Conservation (phyloP, 2,797 vertebrate genomes). For the Mallotus villosus region DNA sequence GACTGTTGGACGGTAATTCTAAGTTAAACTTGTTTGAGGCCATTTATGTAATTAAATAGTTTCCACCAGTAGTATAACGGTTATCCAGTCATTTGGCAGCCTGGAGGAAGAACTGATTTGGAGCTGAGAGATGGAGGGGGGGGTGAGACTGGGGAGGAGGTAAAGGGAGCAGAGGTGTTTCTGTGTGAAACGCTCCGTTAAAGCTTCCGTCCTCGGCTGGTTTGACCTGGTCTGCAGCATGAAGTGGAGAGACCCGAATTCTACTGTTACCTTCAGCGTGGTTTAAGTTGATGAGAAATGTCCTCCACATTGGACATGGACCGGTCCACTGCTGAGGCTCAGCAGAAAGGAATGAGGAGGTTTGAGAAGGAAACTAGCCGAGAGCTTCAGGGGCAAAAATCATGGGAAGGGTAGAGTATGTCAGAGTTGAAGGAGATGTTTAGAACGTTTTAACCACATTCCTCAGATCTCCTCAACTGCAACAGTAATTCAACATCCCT, state of each 20-base stretch:
- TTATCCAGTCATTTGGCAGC: background rate
- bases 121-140: background rate
- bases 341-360: slow-evolving; percentile 3
- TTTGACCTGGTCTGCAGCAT: background rate
- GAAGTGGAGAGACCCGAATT: background rate
- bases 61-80: background rate
- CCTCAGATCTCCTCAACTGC: slow-evolving; percentile 27
- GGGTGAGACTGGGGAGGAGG: background rate
- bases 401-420: background rate
- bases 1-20: too few species aligned
- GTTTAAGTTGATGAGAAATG: slow-evolving; percentile 5
- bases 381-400: background rate
- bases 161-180: background rate
- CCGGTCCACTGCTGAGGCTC: background rate
- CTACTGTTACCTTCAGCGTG: background rate
- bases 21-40: too few species aligned
- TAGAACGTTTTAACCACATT: slow-evolving; percentile 10
- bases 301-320: background rate
- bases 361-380: background rate
- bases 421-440: background rate
- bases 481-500: slow-evolving; percentile 19
- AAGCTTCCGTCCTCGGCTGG: background rate
- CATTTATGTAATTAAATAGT: too few species aligned
- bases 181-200: background rate
- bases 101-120: background rate